These are phyloP conservation scores for Dorcus parallelipipedus DNA, from an alignment of 2,888 invertebrate genomes.

Conservation along the genomic window DNA sequence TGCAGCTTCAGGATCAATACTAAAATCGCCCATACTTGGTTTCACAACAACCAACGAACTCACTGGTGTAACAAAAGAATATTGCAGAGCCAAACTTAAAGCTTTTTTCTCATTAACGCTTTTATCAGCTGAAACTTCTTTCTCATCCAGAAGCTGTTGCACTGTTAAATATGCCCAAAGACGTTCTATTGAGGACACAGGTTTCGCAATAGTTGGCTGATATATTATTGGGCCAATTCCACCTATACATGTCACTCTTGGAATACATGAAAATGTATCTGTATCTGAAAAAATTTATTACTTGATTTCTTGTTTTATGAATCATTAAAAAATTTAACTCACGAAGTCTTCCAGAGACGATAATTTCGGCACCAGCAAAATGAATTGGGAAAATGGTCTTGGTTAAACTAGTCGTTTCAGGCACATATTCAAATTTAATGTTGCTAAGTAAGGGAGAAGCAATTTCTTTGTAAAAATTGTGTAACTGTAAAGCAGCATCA, in stretches of 20 bases:
- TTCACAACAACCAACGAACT: conserved; percentile 67
- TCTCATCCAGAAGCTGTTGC: conserved; percentile 59
- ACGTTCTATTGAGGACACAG: conserved; percentile 40
- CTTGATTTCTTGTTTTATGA: not conserved
- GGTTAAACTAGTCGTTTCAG: conserved; percentile 37
- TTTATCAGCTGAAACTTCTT: conserved; percentile 37
- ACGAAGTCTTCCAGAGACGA: conserved; percentile 57
- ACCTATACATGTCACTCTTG: conserved; percentile 26
- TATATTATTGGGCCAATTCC: conserved; percentile 32
- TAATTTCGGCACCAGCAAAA: conserved; percentile 62
- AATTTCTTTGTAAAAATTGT: conserved; percentile 39
- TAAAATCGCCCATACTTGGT: conserved; percentile 52
- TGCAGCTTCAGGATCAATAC: conserved; percentile 51
- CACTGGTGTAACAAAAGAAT: conserved; percentile 64
- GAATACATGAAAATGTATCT: not conserved
- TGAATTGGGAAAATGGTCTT: conserved; percentile 56
- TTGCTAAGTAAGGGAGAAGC: not conserved
- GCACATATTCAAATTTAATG: not conserved
- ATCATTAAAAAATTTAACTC: not conserved
- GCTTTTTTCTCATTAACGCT: conserved; percentile 51
- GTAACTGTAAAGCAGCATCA: conserved; percentile 40
- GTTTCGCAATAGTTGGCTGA: conserved; percentile 31
- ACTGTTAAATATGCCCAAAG: conserved; percentile 68
- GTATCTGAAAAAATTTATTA: not conserved
- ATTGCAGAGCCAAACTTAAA: conserved; percentile 43